Evolutionary conservation across 1,140 invertebrate genomes (phyloP).

Genomic region (Zaprionus camerounensis): DNA sequence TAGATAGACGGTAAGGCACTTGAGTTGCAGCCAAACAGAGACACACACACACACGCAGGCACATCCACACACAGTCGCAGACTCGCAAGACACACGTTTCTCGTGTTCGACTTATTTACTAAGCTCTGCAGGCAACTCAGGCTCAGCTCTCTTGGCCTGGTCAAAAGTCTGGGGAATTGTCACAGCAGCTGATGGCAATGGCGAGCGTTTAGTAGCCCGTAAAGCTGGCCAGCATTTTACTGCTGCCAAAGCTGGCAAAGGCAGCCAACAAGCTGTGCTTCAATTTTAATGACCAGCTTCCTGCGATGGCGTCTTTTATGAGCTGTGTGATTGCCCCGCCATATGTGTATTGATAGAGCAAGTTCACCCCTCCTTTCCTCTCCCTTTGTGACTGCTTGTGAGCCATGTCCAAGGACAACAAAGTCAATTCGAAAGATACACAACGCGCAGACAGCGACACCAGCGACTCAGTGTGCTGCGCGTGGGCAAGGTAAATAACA

Average conservation of each 20-base stretch:
- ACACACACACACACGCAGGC: background rate
- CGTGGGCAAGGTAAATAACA: conserved; percentile 45
- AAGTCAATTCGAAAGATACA: conserved; percentile 68
- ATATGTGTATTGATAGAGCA: conserved; percentile 22
- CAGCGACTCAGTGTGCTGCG: conserved; percentile 8
- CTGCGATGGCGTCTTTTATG: conserved; percentile 69
- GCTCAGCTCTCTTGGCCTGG: background rate
- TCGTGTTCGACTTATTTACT: conserved; percentile 62
- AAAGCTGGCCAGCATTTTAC: conserved; percentile 65
- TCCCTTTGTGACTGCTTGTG: background rate
- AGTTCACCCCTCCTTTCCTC: background rate
- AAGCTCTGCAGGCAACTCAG: conserved; percentile 30
- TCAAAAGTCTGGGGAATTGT: conserved; percentile 30
- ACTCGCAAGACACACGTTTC: conserved; percentile 50
- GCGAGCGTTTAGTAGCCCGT: conserved; percentile 73
- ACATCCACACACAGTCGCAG: background rate
- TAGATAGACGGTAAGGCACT: conserved; percentile 9
- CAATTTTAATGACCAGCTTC: conserved; percentile 71
- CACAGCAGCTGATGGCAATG: conserved; percentile 67
- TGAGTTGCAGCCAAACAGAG: conserved; percentile 31
- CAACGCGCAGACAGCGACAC: conserved; percentile 32
- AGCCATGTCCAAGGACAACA: conserved; percentile 42
- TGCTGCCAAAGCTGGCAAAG: conserved; percentile 1
- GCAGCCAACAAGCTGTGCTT: conserved; percentile 65
- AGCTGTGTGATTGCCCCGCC: conserved; percentile 72